phyloP scores from a whole-genome alignment of 1,140 invertebrate genomes.

The Spodoptera frugiperda region DNA sequence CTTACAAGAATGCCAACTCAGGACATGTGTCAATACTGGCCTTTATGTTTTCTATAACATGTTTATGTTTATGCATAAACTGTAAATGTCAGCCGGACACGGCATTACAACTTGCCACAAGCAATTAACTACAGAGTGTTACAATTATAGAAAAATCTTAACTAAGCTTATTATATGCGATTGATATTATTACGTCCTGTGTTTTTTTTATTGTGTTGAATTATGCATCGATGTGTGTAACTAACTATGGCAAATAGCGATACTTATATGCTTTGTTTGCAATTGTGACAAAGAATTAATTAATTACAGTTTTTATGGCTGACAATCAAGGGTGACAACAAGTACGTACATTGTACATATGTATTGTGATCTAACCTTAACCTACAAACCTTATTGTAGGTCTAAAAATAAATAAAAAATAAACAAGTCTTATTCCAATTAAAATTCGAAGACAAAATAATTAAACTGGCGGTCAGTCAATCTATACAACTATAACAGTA shows the following conservation, averaged over 20 bases:
- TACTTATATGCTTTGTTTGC: background rate
- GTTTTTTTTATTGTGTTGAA: constrained; percentile 4
- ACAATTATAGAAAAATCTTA: constrained; percentile 29
- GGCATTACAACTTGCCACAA: background rate
- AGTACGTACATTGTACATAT: no score
- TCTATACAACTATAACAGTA: no score
- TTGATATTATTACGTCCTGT: background rate
- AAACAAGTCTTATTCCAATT: no score
- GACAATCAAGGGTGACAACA: no score
- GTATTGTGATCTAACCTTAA: no score
- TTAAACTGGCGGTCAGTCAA: no score
- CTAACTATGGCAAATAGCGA: background rate
- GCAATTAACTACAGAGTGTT: constrained; percentile 9
- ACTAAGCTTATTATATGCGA: constrained; percentile 8
- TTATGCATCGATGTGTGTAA: background rate
- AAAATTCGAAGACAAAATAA: no score
- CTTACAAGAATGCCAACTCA: background rate
- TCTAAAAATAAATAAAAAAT: no score
- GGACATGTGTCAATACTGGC: constrained; percentile 8
- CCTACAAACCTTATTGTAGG: no score
- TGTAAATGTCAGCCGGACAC: constrained; percentile 10
- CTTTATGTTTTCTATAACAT: constrained; percentile 19
- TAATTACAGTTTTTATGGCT: no score
- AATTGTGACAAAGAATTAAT: background rate
- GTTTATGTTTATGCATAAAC: constrained; percentile 11